Conservation (phyloP, 2,113 vertebrate genomes). For the Rhipidura dahli region DNA sequence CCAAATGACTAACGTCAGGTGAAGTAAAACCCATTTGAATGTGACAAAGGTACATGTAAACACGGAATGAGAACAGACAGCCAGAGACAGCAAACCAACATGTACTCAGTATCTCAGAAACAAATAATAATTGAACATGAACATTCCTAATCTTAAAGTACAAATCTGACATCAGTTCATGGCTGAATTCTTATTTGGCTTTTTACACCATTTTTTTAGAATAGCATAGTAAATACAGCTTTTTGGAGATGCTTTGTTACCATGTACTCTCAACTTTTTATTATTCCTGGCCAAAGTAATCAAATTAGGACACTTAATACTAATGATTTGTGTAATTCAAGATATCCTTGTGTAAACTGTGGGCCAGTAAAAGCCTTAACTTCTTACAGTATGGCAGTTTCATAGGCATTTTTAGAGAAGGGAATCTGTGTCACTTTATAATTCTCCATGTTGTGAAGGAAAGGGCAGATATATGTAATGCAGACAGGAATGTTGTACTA, state of each 20-base stretch:
- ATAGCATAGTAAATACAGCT: not conserved
- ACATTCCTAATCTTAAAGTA: not conserved
- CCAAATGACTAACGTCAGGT: not conserved
- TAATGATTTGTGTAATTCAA: conserved; percentile 40
- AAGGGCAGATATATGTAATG: not conserved
- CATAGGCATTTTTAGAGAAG: conserved; percentile 2
- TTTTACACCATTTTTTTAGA: not conserved
- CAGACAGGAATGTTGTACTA: not conserved
- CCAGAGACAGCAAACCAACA: not conserved
- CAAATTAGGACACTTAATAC: conserved; percentile 18
- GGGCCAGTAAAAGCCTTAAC: not conserved
- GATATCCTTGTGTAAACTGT: not conserved
- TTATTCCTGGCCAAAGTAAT: conserved; percentile 4
- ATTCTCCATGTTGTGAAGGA: not conserved
- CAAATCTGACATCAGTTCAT: not conserved
- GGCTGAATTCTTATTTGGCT: not conserved
- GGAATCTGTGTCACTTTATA: not conserved
- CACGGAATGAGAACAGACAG: not conserved
- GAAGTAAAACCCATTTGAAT: not conserved
- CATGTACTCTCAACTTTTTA: not conserved
- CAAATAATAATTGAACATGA: conserved; percentile 27
- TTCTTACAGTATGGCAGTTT: not conserved
- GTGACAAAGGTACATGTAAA: not conserved
- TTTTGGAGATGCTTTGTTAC: not conserved
- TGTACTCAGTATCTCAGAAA: not conserved